Percentiles rank a stretch among this genome's conserved stretches.
Evolutionary conservation across 2,797 vertebrate species (phyloP).

Genomic region (Prunella strophiata): DNA sequence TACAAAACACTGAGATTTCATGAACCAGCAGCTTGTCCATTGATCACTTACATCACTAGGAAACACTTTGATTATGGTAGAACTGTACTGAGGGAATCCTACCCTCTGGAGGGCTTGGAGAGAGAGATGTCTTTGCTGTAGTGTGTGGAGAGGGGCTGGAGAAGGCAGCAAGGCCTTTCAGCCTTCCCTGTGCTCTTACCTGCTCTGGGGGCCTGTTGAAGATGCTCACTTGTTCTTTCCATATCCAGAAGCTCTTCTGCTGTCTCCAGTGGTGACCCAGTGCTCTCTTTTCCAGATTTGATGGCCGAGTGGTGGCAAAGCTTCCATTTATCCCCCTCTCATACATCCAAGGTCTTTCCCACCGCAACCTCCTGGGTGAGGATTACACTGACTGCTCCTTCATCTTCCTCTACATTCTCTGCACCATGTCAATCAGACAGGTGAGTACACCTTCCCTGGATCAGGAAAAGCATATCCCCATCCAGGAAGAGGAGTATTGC

Average conservation of each 20-base stretch:
- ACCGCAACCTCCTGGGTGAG: slow-evolving; percentile 94
- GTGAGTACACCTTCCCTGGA: slow-evolving; percentile 72
- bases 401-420: slow-evolving; percentile 98
- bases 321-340: slow-evolving; percentile 94
- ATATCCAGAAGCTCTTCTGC: neutral
- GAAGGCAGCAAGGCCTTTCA: neutral
- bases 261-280: neutral
- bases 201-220: neutral
- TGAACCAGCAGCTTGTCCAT: neutral
- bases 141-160: neutral
- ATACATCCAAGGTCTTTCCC: slow-evolving; percentile 95
- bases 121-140: neutral
- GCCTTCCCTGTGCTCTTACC: neutral
- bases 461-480: neutral
- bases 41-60: neutral
- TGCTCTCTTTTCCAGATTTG: slow-evolving; percentile 83
- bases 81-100: neutral
- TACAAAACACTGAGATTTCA: neutral
- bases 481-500: neutral
- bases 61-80: neutral
- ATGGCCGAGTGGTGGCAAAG: slow-evolving; percentile 96
- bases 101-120: neutral
- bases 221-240: neutral
- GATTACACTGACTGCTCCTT: slow-evolving; percentile 98
- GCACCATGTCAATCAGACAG: slow-evolving; percentile 99